phyloP scores from a whole-genome alignment of 2,797 vertebrate species.

The Siniperca obscura region DNA sequence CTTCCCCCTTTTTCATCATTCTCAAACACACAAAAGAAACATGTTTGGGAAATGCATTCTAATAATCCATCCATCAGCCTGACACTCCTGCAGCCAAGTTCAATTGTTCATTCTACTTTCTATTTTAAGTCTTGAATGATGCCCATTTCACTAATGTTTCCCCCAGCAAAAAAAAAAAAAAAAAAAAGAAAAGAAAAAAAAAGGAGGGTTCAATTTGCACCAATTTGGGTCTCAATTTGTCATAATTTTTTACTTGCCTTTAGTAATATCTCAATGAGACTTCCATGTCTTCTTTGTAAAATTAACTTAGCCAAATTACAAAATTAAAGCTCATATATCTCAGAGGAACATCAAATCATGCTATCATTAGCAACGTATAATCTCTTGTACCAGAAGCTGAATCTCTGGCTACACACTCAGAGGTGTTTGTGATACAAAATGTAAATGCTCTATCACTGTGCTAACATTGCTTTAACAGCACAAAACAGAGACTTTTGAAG shows the following conservation, averaged over 20 bases:
- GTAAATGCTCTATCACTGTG: not conserved
- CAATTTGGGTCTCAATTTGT: too few relatives aligned
- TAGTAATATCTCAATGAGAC: too few relatives aligned
- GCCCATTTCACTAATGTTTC: not conserved
- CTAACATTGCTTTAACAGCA: not conserved
- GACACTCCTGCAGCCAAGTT: not conserved
- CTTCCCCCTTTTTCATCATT: not conserved
- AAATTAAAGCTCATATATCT: not conserved
- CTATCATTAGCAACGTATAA: not conserved
- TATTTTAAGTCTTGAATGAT: not conserved
- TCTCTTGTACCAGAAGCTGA: not conserved
- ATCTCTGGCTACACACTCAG: not conserved
- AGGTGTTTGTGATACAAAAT: not conserved
- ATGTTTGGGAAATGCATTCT: not conserved
- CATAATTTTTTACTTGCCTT: not conserved
- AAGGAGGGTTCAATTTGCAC: not conserved
- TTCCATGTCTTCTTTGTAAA: not conserved
- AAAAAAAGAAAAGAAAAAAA: too few relatives aligned
- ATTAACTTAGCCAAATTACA: not conserved
- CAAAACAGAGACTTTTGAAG: not conserved
- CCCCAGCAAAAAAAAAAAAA: not conserved
- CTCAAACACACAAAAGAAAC: not conserved
- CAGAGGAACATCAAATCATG: not conserved
- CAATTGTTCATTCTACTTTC: not conserved
- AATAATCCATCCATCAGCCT: not conserved